These are phyloP conservation scores for Dasypus novemcinctus DNA, from an alignment of 2,113 vertebrate genomes.

Conservation along the genomic window DNA sequence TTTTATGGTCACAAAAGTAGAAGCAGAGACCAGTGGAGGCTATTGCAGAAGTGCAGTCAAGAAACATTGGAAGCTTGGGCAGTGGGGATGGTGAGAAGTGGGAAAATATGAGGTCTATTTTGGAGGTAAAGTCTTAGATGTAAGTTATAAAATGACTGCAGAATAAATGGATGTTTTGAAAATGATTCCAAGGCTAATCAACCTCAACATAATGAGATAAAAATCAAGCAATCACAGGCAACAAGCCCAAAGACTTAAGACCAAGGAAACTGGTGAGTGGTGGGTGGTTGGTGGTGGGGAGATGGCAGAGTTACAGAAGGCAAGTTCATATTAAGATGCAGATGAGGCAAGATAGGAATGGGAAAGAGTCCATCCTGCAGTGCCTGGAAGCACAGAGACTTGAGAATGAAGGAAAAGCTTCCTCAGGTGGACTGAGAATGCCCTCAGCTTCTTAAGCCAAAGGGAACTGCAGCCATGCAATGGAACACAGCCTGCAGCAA, in stretches of 20 bases:
- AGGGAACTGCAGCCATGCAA: not conserved
- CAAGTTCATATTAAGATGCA: not conserved
- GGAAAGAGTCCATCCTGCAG: not conserved
- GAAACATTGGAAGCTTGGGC: not conserved
- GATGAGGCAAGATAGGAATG: not conserved
- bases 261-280: not conserved
- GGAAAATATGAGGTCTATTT: not conserved
- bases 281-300: too few relatives aligned
- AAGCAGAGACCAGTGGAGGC: not conserved
- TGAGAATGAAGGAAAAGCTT: not conserved
- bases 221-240: not conserved
- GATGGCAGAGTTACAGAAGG: not conserved
- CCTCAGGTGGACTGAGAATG: not conserved
- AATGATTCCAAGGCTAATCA: not conserved
- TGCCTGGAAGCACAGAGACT: not conserved
- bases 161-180: slow-evolving; percentile 13
- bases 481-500: accelerated
- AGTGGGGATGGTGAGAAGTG: not conserved
- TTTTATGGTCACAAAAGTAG: not conserved
- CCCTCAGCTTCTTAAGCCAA: not conserved
- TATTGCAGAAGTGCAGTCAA: not conserved
- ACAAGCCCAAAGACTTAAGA: not conserved
- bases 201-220: not conserved
- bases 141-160: not conserved
- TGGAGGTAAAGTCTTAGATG: slow-evolving; percentile 17